Evolutionary conservation across 2,113 vertebrate genomes (phyloP), one percentile per base, ranked within the genome.

Genomic region (Polypterus senegalus): DNA sequence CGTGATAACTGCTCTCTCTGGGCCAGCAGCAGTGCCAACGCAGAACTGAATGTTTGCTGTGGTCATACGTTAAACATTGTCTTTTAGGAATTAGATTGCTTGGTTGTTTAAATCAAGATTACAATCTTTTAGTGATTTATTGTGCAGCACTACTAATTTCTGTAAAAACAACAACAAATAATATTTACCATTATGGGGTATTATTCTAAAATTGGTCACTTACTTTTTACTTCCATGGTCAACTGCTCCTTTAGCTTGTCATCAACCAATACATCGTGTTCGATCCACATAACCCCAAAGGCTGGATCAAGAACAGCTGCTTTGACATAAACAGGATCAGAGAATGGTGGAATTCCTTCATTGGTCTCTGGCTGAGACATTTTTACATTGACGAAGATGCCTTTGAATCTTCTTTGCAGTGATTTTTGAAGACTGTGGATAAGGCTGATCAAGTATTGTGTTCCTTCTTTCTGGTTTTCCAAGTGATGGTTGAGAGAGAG

Each of bases 401-500:
- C 53, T 47, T 9, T 3, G 55, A 62, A 62, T 56, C 46, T 66
- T 48, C 45, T 66, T 27, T 57, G 27, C 44, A 62, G 59, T 7
- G 65, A 57, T 58, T 45, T 44, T 46, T 63, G 48, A 46, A 59
- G 56, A 44, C 55, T 4, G 5, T 27, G 5, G 49, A 63, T 47
- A 67, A 57, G 63, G 6, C 61, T 9, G 47, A 5, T 60, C 55
- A 66, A 59, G 65, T 62, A 66, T 49, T 46, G 47, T 47, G 49
- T 49, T 57, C 49, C 5, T 46, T 51, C 9, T 48, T 63, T 63
- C 48, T 52, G 11, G 8, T 65, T 68, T 43, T 68, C 63, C 10
- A 68, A 47, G 47, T 69, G 63, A 49, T 66, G 60, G 46, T 69
- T 69, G 3, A 65, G 58, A 11, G 52, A 65, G 6, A 65, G 54